Conservation (phyloP, 1,140 invertebrate species). For the Polypedilum pembai region DNA sequence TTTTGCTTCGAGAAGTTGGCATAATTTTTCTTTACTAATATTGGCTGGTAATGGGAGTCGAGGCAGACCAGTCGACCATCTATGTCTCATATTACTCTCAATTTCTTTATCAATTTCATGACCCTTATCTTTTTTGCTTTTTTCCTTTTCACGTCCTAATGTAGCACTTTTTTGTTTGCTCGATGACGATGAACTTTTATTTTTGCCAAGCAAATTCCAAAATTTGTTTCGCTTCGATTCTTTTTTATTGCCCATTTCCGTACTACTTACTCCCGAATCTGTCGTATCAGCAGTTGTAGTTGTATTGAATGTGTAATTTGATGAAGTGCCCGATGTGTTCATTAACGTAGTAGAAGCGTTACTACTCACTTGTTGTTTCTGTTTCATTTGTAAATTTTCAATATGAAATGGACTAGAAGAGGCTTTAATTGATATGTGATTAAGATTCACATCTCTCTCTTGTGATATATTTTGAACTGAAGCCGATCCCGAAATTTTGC, state of each 20-base stretch:
- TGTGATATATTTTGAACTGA: neutral
- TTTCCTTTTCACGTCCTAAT: constrained; percentile 50
- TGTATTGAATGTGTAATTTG: constrained; percentile 33
- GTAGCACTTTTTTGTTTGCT: constrained; percentile 54
- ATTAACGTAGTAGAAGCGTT: constrained; percentile 35
- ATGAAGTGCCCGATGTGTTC: constrained; percentile 35
- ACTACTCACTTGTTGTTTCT: constrained; percentile 41
- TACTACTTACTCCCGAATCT: constrained; percentile 33
- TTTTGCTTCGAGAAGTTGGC: constrained; percentile 71
- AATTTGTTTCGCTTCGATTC: constrained; percentile 49
- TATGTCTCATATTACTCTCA: constrained; percentile 47
- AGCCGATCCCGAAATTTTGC: neutral
- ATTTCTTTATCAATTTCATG: constrained; percentile 38
- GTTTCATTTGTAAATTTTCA: constrained; percentile 34
- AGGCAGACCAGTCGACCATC: constrained; percentile 58
- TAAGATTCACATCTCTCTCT: neutral
- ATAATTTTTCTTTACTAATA: constrained; percentile 69
- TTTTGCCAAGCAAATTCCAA: constrained; percentile 54
- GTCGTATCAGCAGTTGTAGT: neutral
- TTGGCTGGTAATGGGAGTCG: constrained; percentile 59
- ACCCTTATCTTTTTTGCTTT: constrained; percentile 39
- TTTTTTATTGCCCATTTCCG: constrained; percentile 45
- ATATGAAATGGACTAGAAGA: constrained; percentile 23
- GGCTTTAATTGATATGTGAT: constrained; percentile 29
- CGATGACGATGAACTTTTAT: constrained; percentile 44